A percentile compares a stretch with the other conserved stretches of the same genome.
Conservation (phyloP, 2,888 invertebrate species). For the Rhagonycha fulva region DNA sequence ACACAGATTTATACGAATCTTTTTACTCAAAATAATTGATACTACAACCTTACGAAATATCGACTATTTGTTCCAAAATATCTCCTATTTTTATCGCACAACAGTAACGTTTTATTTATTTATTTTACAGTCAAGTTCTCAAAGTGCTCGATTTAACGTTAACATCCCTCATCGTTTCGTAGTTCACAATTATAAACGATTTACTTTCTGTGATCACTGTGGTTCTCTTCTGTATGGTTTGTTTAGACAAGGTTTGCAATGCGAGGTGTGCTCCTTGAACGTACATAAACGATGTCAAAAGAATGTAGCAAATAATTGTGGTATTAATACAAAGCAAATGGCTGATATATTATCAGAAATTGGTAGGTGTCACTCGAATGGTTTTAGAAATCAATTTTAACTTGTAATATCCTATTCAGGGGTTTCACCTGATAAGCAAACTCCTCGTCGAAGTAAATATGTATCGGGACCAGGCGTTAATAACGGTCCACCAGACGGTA, state of each 20-base stretch:
- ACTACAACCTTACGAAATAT: too few species aligned
- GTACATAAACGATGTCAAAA: conserved; percentile 98
- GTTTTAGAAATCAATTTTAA: background rate
- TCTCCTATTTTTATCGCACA: background rate
- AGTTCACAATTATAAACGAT: conserved; percentile 95
- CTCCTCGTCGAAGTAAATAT: conserved; percentile 63
- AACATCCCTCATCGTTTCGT: conserved; percentile 97
- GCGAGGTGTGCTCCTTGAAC: conserved; percentile 95
- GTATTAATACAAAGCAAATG: conserved; percentile 96
- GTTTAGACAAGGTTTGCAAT: conserved; percentile 94
- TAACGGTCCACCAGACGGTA: conserved; percentile 46
- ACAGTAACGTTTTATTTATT: conserved; percentile 3
- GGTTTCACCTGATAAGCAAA: conserved; percentile 83
- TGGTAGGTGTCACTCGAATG: conserved; percentile 60
- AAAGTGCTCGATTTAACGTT: conserved; percentile 87
- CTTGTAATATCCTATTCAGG: conserved; percentile 36
- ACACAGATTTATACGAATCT: too few species aligned
- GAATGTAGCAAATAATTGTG: conserved; percentile 99
- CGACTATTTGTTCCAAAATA: too few species aligned
- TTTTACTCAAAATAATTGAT: too few species aligned
- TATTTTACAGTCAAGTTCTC: conserved; percentile 57
- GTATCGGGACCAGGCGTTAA: conserved; percentile 50
- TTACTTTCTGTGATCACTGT: conserved; percentile 99
- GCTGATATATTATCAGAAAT: conserved; percentile 90
- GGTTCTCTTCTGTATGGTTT: conserved; percentile 96